Percentiles rank a stretch among this genome's conserved stretches.
Conservation (phyloP, 2,113 vertebrate genomes). For the Callionymus lyra region DNA sequence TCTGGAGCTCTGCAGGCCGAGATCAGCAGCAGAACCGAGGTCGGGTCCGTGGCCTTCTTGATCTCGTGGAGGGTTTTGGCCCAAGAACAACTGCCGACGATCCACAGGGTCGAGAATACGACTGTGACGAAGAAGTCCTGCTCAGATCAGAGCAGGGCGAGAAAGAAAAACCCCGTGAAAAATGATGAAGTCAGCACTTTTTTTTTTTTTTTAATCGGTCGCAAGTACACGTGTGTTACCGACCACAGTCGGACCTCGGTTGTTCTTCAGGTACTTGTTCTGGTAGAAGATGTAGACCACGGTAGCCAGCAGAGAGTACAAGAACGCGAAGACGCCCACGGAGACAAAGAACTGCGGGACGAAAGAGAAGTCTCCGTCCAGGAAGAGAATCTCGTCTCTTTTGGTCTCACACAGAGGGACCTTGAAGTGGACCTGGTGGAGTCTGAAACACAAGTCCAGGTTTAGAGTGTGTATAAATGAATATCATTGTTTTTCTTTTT, state of each 20-base stretch:
- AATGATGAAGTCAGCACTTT: neutral
- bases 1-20: conserved; percentile 84
- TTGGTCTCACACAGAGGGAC: conserved; percentile 81
- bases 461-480: neutral
- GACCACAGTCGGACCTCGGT: conserved; percentile 92
- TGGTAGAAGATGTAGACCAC: conserved; percentile 97
- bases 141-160: neutral
- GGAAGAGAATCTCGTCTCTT: conserved; percentile 75
- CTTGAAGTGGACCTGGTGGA: conserved; percentile 89
- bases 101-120: conserved; percentile 88
- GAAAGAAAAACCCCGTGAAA: neutral
- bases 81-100: conserved; percentile 90
- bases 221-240: conserved; percentile 49
- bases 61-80: conserved; percentile 89
- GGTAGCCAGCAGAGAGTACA: conserved; percentile 90
- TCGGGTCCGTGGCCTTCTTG: conserved; percentile 81
- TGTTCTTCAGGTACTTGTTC: conserved; percentile 96
- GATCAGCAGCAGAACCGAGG: conserved; percentile 81
- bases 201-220: neutral
- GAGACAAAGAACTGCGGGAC: conserved; percentile 89
- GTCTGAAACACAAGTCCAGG: conserved; percentile 59
- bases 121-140: conserved; percentile 94
- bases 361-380: conserved; percentile 84
- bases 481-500: too few species aligned
- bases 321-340: conserved; percentile 88